Evolutionary conservation across 2,797 vertebrate species (phyloP), one percentile per base, ranked within the genome.

Genomic region (Diglossa cyanea): DNA sequence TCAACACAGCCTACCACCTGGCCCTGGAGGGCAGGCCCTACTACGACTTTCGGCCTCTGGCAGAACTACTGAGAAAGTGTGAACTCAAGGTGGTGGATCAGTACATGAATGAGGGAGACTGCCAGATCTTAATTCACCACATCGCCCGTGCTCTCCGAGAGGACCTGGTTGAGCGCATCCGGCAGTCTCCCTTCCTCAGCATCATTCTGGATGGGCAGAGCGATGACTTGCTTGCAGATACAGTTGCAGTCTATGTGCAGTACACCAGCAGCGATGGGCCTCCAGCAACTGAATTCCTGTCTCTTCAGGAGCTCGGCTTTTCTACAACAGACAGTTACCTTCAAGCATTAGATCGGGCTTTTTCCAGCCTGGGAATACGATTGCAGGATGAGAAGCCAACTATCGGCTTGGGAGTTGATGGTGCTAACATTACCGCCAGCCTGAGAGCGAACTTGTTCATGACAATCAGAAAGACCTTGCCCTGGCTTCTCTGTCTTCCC

Each of bases 11-110:
- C 47, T 99, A 99, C 95, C 99, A 99, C 95, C 94, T 99, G 97
- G 99, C 99, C 17, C 93, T 98, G 13, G 99, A 99, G 97, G 99
- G 99, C 26, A 97, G 99, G 88, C 98, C 99, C 35, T 99, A 99
- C 97, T 98, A 99, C 0, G 99, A 99, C 97, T 99, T 99, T 86
- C 98, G 99, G 58, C 98, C 99, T 8, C 97, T 99, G 96, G 99
- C 99, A 0, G 99, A 99, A 96, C 98, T 99, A 42, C 98, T 99
- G 93, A 98, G 99, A 90, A 99, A 99, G 94, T 99, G 99, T 17
- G 99, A 99, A 51, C 98, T 99, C 73, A 99, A 99, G 95, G 99
- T 99, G 91, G 99, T 99, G 62, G 99, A 99, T 97, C 99, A 99
- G 93, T 99, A 99, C 97, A 98, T 99, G 99, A 99, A 99, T 0